Evolutionary conservation across 2,888 invertebrate genomes (phyloP).

Genomic region (Eumerus sabulonum): DNA sequence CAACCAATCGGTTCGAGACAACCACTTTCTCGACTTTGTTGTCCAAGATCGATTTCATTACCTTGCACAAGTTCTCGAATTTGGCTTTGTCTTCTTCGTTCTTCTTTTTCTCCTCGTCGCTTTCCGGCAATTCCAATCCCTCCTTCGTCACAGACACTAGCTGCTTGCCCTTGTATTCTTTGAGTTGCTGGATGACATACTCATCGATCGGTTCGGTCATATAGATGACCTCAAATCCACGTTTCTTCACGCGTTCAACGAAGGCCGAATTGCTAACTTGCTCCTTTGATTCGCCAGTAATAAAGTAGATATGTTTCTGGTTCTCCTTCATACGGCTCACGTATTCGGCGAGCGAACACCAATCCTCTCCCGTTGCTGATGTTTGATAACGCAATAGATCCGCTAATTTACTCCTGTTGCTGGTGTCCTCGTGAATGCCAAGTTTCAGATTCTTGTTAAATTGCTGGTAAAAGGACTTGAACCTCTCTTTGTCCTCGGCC

Average conservation of each 20-base stretch:
- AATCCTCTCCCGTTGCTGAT: constrained; percentile 96
- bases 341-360: constrained; percentile 96
- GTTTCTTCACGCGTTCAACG: constrained; percentile 97
- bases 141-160: constrained; percentile 99
- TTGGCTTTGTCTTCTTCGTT: constrained; percentile 90
- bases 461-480: constrained; percentile 99
- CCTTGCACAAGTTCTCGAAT: constrained; percentile 83
- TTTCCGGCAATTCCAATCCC: constrained; percentile 97
- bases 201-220: constrained; percentile 99
- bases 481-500: constrained; percentile 97
- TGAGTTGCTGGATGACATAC: constrained; percentile 98
- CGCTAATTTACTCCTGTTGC: constrained; percentile 94
- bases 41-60: constrained; percentile 98
- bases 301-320: constrained; percentile 99
- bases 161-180: constrained; percentile 97
- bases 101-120: constrained; percentile 98
- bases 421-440: constrained; percentile 98
- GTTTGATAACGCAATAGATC: constrained; percentile 95
- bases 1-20: constrained; percentile 96
- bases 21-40: constrained; percentile 99
- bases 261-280: constrained; percentile 98
- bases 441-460: constrained; percentile 98
- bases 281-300: constrained; percentile 96
- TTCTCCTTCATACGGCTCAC: constrained; percentile 98
- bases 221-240: constrained; percentile 98